These are phyloP conservation scores for Diorhabda sublineata DNA, from an alignment of 1,140 invertebrate species.

Conservation along the genomic window DNA sequence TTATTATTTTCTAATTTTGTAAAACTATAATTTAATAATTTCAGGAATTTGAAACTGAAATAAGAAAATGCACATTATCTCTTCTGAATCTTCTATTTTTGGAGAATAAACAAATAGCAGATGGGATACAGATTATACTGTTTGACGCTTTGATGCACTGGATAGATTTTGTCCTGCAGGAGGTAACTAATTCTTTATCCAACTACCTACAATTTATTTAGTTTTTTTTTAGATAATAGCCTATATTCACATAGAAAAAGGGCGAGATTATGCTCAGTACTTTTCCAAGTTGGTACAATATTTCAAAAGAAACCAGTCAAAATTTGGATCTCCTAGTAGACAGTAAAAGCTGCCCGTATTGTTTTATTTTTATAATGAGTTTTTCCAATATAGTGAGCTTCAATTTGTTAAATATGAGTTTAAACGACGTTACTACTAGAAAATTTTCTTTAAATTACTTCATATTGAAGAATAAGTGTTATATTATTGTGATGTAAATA, in stretches of 20 bases:
- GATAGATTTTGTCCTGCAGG: conserved; percentile 28
- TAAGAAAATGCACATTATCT: conserved; percentile 23
- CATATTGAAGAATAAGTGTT: no score
- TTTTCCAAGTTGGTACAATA: conserved; percentile 24
- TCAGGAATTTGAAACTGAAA: conserved; percentile 29
- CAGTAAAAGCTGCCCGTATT: not conserved
- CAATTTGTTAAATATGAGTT: no score
- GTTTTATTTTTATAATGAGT: no score
- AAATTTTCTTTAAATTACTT: no score
- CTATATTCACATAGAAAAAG: conserved; percentile 25
- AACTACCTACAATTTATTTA: conserved; percentile 11
- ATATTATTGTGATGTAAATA: no score
- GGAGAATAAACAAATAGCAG: conserved; percentile 20
- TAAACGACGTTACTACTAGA: no score
- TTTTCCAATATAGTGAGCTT: no score
- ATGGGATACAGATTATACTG: conserved; percentile 18
- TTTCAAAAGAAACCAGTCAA: conserved; percentile 23
- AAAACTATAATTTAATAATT: not conserved
- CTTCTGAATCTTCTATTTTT: conserved; percentile 27
- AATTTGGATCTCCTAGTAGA: conserved; percentile 4
- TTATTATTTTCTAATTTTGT: no score
- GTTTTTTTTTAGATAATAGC: conserved; percentile 22
- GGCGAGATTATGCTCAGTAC: conserved; percentile 23
- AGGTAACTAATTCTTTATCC: conserved; percentile 19
- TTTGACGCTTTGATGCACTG: conserved; percentile 26